Evolutionary conservation across 2,888 invertebrate species (phyloP), one percentile per base, ranked within the genome.

Genomic region (Trypoxylon attenuatum): DNA sequence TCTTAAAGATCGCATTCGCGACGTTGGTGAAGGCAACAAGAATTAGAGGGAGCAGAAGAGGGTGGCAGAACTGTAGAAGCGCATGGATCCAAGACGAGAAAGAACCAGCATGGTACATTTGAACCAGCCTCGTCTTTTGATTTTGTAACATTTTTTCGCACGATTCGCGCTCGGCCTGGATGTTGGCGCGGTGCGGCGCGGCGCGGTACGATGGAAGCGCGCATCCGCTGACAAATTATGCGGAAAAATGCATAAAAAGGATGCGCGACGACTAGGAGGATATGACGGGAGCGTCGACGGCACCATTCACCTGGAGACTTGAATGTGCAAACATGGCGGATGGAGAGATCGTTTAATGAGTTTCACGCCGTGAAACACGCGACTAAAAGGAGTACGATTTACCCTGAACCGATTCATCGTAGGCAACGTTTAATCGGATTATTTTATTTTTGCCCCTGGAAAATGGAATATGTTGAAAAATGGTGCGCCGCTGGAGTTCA

Each of bases 211-310:
- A 46, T 6, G 41, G 38, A 18, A 50, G 57, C 63, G 72, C 52
- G 68, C 73, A 64, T 72, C 69, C 67, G 76, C 72, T 75, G 80
- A 82, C 82, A 80, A 82, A 82, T 82, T 81, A 80, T 80, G 81
- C 75, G 82, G 81, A 82, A 81, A 73, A 71, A 62, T 69, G 76
- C 63, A 75, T 74, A 78, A 77, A 79, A 76, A 80, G 71, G 69
- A 67, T 56, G 50, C 53, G 64, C 52, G 71, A 56, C 63, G 65
- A 66, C 62, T 47, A 52, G 52, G 60, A 65, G 67, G 57, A 51
- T 55, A 67, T 73, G 57, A 43, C 56, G 43, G 57, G 65, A 54
- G 46, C 53, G 33, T 3, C 13, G 4, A 13, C 33, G 13, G 33
- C 33, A 10, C n/a, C 33, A 33, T 33, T 33, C 33, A 5, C 39